phyloP scores from a whole-genome alignment of 2,113 vertebrate genomes.

The Corythornis madagascariensis region DNA sequence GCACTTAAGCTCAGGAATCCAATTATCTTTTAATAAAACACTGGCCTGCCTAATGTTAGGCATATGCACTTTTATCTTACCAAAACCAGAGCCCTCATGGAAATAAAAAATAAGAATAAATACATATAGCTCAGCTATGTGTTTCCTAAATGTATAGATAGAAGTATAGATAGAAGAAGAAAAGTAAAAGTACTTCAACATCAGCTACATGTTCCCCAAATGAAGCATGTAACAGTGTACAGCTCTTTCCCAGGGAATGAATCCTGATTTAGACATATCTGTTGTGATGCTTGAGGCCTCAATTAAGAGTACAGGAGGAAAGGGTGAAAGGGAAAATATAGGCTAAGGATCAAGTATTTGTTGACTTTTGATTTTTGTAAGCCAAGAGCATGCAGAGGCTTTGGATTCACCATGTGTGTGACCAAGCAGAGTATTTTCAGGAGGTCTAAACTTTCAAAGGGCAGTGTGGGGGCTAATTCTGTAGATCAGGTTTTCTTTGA shows the following conservation, averaged over 20 bases:
- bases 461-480: not conserved
- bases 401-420: not conserved
- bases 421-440: not conserved
- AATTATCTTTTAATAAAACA: not conserved
- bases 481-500: not conserved
- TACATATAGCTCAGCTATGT: not conserved
- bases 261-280: not conserved
- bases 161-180: not conserved
- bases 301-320: not conserved
- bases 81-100: not conserved
- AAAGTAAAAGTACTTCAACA: not conserved
- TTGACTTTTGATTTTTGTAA: not conserved
- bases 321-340: not conserved
- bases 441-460: conserved; percentile 27
- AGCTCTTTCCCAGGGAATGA: not conserved
- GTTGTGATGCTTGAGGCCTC: not conserved
- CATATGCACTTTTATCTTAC: conserved; percentile 5
- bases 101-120: conserved; percentile 20
- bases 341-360: conserved; percentile 9
- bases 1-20: not conserved
- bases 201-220: not conserved
- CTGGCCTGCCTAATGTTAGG: not conserved
- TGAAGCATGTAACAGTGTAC: not conserved
- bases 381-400: conserved; percentile 11
- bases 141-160: not conserved